Percentiles rank a stretch among this genome's conserved stretches.
These are phyloP conservation scores for Mellivora capensis DNA, from an alignment of 2,113 vertebrate species.

Conservation along the genomic window DNA sequence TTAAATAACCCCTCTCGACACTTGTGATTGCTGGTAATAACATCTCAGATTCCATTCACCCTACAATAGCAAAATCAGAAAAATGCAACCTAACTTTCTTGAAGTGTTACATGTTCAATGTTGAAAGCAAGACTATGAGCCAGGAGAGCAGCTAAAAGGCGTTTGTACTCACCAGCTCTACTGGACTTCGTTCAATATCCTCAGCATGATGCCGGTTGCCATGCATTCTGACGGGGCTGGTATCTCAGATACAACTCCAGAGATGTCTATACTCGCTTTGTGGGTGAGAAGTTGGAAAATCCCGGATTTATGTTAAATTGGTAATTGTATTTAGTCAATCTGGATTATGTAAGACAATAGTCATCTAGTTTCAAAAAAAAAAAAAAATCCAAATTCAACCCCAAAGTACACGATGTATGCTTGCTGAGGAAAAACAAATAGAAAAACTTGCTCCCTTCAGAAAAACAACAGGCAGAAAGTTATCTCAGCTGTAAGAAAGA, in stretches of 20 bases:
- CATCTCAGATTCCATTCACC: neutral
- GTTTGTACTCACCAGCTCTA: constrained; percentile 42
- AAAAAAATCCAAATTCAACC: neutral
- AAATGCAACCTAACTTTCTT: neutral
- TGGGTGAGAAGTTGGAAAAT: neutral
- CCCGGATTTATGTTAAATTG: neutral
- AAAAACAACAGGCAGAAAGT: neutral
- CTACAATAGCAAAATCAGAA: neutral
- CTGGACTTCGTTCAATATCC: neutral
- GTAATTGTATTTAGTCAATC: neutral
- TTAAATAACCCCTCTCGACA: neutral
- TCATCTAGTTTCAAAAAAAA: neutral
- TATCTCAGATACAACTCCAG: neutral
- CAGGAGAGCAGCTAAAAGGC: neutral
- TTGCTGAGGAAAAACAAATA: neutral
- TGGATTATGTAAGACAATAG: neutral
- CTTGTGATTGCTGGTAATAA: neutral
- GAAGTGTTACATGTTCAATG: neutral
- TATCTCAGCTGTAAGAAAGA: neutral
- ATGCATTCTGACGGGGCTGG: neutral
- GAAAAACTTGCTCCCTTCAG: neutral
- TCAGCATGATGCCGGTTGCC: neutral
- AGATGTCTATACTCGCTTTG: neutral
- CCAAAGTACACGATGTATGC: neutral
- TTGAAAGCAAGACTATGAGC: neutral